Conservation (phyloP, 2,113 vertebrate species). For the Heteronetta atricapilla region DNA sequence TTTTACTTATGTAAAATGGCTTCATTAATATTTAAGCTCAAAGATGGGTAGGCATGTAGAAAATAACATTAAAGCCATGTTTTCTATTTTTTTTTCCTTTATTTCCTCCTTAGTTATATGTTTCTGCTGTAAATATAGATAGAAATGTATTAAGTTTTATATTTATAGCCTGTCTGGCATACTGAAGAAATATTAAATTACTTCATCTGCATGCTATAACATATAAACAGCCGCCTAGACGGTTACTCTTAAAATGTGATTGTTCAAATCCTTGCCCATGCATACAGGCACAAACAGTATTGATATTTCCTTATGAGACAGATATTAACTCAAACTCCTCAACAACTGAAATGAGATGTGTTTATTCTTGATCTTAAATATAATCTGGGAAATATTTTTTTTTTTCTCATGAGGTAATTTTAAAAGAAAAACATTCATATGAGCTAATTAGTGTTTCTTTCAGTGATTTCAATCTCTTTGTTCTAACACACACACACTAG, state of each 20-base stretch:
- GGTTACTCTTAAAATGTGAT: neutral
- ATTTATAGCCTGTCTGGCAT: neutral
- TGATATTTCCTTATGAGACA: neutral
- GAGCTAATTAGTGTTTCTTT: conserved; percentile 2
- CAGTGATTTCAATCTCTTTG: neutral
- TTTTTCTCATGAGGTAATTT: neutral
- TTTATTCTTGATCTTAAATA: neutral
- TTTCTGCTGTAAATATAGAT: neutral
- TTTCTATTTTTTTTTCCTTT: neutral
- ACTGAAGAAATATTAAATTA: neutral
- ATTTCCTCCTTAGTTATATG: neutral
- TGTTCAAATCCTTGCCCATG: neutral
- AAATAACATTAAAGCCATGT: conserved; percentile 3
- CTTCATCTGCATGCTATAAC: neutral
- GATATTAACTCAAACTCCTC: neutral
- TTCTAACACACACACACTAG: neutral
- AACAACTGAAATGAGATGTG: neutral
- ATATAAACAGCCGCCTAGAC: neutral
- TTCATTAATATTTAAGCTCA: conserved; percentile 47
- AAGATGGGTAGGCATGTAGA: neutral
- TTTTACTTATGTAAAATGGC: conserved; percentile 26
- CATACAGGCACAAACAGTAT: neutral
- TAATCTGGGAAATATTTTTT: neutral
- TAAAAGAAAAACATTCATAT: neutral
- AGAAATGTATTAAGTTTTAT: neutral